Conservation (phyloP, 2,888 invertebrate species). For the Lycocerus yunnanus region DNA sequence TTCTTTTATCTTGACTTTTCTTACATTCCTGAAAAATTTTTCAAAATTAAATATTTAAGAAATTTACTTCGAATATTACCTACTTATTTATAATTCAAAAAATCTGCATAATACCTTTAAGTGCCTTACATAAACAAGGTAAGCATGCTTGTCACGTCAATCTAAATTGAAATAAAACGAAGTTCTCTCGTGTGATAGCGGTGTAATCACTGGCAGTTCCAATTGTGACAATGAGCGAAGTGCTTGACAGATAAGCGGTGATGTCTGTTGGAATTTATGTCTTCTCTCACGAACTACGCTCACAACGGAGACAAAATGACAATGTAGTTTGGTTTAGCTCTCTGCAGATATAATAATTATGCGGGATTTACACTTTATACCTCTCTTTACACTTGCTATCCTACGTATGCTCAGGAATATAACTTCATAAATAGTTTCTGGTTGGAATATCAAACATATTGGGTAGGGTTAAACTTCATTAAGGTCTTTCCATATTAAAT, state of each 20-base stretch:
- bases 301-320: constrained; percentile 28
- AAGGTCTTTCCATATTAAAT: not conserved
- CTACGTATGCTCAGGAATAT: constrained; percentile 14
- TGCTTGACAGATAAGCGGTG: constrained; percentile 40
- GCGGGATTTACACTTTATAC: constrained; percentile 19
- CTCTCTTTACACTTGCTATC: constrained; percentile 11
- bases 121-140: constrained; percentile 17
- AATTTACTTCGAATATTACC: not conserved
- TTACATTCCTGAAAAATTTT: not conserved
- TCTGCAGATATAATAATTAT: constrained; percentile 37
- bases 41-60: not conserved
- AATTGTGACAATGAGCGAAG: constrained; percentile 41
- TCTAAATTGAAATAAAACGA: constrained; percentile 28
- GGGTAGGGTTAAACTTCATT: constrained; percentile 2
- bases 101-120: not conserved
- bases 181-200: constrained; percentile 31
- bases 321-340: constrained; percentile 35
- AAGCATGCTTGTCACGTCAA: constrained; percentile 20
- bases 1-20: not conserved
- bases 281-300: constrained; percentile 31
- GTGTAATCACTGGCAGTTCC: constrained; percentile 37
- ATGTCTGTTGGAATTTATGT: constrained; percentile 34
- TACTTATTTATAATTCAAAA: not conserved
- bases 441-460: constrained; percentile 15
- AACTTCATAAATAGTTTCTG: constrained; percentile 18